Conservation (phyloP, 2,113 vertebrate species). For the Bujurquina vittata region DNA sequence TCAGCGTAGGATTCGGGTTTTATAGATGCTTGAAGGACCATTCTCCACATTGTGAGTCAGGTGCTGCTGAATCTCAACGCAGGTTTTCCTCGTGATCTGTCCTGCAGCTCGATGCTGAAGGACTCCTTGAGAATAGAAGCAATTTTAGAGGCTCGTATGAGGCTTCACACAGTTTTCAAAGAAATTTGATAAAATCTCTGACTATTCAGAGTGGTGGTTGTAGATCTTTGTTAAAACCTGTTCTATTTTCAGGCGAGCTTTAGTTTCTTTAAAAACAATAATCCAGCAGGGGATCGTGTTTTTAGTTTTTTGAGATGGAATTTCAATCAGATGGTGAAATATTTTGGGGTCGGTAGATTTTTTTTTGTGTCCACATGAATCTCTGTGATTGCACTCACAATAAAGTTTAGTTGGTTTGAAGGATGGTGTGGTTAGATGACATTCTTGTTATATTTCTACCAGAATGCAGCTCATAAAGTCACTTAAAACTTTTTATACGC, state of each 20-base stretch:
- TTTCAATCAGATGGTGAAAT: background rate
- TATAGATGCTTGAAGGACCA: background rate
- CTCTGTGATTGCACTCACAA: conserved; percentile 67
- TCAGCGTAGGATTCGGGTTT: background rate
- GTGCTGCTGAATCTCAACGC: background rate
- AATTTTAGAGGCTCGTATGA: background rate
- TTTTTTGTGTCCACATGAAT: conserved; percentile 36
- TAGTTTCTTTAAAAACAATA: background rate
- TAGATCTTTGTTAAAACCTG: background rate
- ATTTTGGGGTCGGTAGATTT: background rate
- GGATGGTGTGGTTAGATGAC: background rate
- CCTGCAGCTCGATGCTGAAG: background rate
- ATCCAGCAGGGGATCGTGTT: background rate
- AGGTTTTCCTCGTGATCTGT: background rate
- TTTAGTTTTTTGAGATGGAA: background rate
- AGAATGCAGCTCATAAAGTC: background rate
- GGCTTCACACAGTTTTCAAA: background rate
- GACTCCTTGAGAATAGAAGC: background rate
- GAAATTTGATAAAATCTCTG: background rate
- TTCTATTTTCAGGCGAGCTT: background rate
- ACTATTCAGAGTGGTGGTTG: background rate
- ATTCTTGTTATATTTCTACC: background rate
- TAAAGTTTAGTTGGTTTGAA: conserved; percentile 64
- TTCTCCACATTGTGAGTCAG: background rate
- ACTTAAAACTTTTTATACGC: conserved; percentile 9